Percentiles rank a stretch among this genome's conserved stretches.
Evolutionary conservation across 2,113 vertebrate genomes (phyloP).

Genomic region (Raja brachyura): DNA sequence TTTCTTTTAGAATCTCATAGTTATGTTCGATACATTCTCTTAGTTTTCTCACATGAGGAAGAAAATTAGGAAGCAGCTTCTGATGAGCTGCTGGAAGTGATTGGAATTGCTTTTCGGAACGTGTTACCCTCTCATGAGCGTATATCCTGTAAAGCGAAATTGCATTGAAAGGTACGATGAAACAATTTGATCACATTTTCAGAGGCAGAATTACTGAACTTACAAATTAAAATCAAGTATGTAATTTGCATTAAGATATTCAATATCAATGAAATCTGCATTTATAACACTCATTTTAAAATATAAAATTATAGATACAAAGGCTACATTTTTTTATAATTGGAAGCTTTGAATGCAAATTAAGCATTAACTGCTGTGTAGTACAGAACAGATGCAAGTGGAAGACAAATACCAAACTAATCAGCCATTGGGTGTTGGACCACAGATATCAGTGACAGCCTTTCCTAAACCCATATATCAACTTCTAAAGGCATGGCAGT

Average conservation of each 20-base stretch:
- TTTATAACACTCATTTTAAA: not conserved
- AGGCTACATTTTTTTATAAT: too few relatives aligned
- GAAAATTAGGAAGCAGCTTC: conserved; percentile 75
- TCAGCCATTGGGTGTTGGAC: not conserved
- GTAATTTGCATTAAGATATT: not conserved
- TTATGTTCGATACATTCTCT: conserved; percentile 85
- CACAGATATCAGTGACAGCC: not conserved
- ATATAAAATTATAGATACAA: not conserved
- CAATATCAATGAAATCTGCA: not conserved
- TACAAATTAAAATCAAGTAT: not conserved
- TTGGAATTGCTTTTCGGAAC: conserved; percentile 82
- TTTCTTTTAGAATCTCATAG: conserved; percentile 79
- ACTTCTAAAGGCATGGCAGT: not conserved
- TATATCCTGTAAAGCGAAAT: conserved; percentile 65
- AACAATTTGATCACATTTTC: not conserved
- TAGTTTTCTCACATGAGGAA: conserved; percentile 75
- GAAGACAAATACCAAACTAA: not conserved
- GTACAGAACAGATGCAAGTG: not conserved
- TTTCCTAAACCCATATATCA: not conserved
- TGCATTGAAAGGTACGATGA: conserved; percentile 43
- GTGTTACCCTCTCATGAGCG: conserved; percentile 83
- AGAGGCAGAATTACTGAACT: not conserved
- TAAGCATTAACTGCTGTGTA: not conserved
- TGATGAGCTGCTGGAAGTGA: conserved; percentile 77
- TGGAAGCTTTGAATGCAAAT: not conserved